Evolutionary conservation across 2,888 invertebrate species (phyloP).

Genomic region (Trissoscelio sp.): DNA sequence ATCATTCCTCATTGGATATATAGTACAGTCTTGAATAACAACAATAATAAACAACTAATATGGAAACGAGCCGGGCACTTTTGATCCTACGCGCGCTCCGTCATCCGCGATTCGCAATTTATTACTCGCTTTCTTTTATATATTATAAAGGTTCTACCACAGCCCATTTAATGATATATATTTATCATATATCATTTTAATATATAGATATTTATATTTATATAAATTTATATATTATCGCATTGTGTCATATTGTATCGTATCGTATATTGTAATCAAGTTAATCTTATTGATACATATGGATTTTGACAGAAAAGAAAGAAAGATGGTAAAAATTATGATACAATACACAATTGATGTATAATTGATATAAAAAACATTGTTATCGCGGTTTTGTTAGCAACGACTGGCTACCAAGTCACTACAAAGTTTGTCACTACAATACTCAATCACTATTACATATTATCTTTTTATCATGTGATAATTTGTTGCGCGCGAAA

Average conservation of each 20-base stretch:
- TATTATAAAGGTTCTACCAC: constrained; percentile 81
- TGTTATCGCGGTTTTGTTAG: constrained; percentile 1
- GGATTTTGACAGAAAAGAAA: not conserved
- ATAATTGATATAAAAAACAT: constrained; percentile 12
- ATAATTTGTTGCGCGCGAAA: constrained; percentile 7
- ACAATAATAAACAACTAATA: constrained; percentile 23
- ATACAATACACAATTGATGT: not conserved
- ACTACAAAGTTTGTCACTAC: too few species aligned
- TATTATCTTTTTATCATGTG: constrained; percentile 5
- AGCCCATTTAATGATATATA: constrained; percentile 82
- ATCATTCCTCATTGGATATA: constrained; percentile 34
- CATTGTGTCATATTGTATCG: constrained; percentile 68
- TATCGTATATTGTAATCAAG: constrained; percentile 70
- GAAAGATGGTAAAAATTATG: constrained; percentile 1
- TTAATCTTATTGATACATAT: constrained; percentile 62
- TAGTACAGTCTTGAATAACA: constrained; percentile 45
- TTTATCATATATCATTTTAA: constrained; percentile 68
- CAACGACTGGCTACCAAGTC: constrained; percentile 36
- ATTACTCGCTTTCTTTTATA: constrained; percentile 20
- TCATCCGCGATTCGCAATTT: too few species aligned
- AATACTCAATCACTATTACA: not conserved
- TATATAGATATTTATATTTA: constrained; percentile 65
- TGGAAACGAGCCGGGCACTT: not conserved
- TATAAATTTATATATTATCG: constrained; percentile 64
- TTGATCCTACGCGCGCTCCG: not conserved